A percentile compares a stretch with the other conserved stretches of the same genome.
Evolutionary conservation across 1,140 invertebrate species (phyloP).

Genomic region (Brachionus plicatilis): DNA sequence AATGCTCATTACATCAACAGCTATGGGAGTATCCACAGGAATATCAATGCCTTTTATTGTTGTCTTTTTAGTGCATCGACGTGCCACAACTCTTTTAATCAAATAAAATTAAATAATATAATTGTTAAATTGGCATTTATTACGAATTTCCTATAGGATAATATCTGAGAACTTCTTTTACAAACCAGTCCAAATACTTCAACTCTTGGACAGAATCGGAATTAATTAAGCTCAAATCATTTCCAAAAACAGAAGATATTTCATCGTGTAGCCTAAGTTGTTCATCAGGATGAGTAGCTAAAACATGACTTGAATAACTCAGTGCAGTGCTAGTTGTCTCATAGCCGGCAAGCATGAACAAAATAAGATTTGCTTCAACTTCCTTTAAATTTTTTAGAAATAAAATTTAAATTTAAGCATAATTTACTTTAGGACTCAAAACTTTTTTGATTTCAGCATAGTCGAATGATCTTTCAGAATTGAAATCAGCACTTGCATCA

Average conservation of each 20-base stretch:
- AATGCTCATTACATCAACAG: conserved; percentile 51
- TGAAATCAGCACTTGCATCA: not conserved
- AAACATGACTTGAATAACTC: conserved; percentile 55
- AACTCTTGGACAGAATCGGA: conserved; percentile 46
- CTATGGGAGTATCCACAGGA: conserved; percentile 49
- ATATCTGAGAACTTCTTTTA: conserved; percentile 49
- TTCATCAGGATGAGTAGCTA: conserved; percentile 56
- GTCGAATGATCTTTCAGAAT: not conserved
- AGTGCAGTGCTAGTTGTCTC: conserved; percentile 58
- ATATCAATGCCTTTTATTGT: conserved; percentile 42
- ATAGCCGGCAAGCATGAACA: conserved; percentile 52
- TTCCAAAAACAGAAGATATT: conserved; percentile 43
- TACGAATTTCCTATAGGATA: conserved; percentile 52
- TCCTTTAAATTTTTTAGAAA: conserved; percentile 44
- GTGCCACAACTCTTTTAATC: not conserved
- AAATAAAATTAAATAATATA: not conserved
- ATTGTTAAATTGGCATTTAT: conserved; percentile 36
- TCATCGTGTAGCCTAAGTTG: conserved; percentile 57
- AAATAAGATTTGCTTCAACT: conserved; percentile 46
- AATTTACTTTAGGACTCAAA: not conserved
- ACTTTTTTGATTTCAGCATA: not conserved
- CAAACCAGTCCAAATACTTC: conserved; percentile 49
- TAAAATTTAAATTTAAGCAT: not conserved
- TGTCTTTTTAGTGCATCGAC: conserved; percentile 26
- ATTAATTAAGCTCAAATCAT: not conserved